Base-by-base conservation (phyloP, 2,888 invertebrate genomes). In the Torymus auratus region DNA sequence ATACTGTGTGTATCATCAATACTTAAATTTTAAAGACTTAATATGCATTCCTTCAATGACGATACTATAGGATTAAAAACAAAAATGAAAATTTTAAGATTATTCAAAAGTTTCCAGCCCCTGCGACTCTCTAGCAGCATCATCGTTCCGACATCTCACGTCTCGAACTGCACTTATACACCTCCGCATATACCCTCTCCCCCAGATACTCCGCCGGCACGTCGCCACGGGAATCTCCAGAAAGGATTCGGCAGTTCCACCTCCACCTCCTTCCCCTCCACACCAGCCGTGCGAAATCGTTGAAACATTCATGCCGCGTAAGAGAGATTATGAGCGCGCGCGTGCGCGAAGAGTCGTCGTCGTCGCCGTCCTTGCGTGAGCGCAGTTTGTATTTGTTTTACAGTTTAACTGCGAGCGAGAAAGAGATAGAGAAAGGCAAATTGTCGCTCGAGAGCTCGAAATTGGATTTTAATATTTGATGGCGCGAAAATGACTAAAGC, bases 391-490 rank as follows among this genome's bases (percentile, higher is more conserved):
- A 82, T 82, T 80, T 82, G 75, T 82, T 82, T 82, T 75, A 78
- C 71, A 75, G 78, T 80, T 80, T 73, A 78, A 78, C 70, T 20
- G 64, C 4, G 69, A 61, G 62, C 15, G 52, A 23, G 50, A 62
- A n/a, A 13, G 65, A 58, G 55, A 50, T 20, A 41, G 55, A 17
- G n/a, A 23, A 28, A 61, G 55, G 52, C 41, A 76, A 77, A 72
- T 67, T 58, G 72, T 69, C 64, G 52, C 28, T 3, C 0, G 23
- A 17, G n/a, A 14, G 60, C 28, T 7, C 61, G 14, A 7, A 82
- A 82, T 82, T 80, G 82, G 80, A 82, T 82, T 82, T 82, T 82
- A 80, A 80, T 82, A 78, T 75, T 82, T 82, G 67, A 82, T 73
- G 61, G 67, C 61, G 60, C 67, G 74, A 69, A 80, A 80, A 80